Evolutionary conservation across 2,797 vertebrate species (phyloP), one percentile per base, ranked within the genome.

Genomic region (Lepidocolaptes lacrymiger): DNA sequence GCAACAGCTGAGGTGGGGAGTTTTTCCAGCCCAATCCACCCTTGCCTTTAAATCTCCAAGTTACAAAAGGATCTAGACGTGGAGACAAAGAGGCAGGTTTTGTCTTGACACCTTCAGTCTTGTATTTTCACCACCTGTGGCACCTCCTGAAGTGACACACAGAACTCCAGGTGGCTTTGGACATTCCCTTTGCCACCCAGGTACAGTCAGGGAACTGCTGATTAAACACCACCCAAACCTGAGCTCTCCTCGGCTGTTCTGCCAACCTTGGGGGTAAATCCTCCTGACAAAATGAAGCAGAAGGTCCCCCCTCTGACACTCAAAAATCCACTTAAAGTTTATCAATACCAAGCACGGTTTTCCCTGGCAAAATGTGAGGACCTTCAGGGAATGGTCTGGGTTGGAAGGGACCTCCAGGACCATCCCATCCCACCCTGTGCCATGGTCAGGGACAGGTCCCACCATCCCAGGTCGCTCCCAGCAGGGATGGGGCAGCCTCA

Each of bases 31-130:
- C 49, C 64, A 74, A 83, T 16, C 56, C 72, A 34, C 3, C 49
- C 6, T 2, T 10, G 44, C n/a, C 30, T 28, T 39, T 26, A 27
- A 18, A 37, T 4, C 28, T 34, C 43, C 3, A 8, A 1, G 12
- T n/a, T 4, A 55, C 61, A 28, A 49, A 52, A 37, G 7, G 4
- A 22, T 8, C 46, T 22, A 6, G 28, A 14, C 7, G 9, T 0
- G 27, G 69, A 56, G 62, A 28, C 1, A 9, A 55, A 14, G 52
- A n/a, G 1, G 3, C 16, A 5, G 0, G 0, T 21, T 44, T 19
- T 46, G 26, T 36, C 9, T 4, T 2, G 9, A 27, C n/a, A 24
- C 26, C 13, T 55, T 41, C 28, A 12, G n/a, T 18, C 39, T 43
- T 62, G 1, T 1, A 2, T 61, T 68, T 64, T 34, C 67, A 16